phyloP scores from a whole-genome alignment of 2,113 vertebrate genomes.

The Tragulus kanchil region DNA sequence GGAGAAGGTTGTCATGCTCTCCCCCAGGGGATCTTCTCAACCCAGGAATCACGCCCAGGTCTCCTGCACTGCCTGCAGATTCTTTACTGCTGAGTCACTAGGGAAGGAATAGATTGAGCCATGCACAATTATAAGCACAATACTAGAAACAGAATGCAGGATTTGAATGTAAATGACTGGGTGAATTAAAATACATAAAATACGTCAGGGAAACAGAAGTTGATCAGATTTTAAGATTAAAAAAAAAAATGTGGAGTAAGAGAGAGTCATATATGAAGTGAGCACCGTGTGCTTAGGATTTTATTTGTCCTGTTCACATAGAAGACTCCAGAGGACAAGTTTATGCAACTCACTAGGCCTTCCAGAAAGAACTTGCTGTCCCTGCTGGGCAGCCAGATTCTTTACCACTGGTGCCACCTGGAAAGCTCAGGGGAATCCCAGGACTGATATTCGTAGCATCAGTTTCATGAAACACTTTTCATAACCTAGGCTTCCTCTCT shows the following conservation, averaged over 20 bases:
- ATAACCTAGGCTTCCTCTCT: not conserved
- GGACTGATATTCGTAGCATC: not conserved
- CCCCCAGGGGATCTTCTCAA: not conserved
- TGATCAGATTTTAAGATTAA: not conserved
- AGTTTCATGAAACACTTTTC: not conserved
- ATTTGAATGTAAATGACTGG: not conserved
- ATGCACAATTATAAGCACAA: not conserved
- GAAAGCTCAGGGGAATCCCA: not conserved
- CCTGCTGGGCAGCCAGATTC: not conserved
- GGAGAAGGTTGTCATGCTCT: not conserved
- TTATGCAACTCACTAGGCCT: not conserved
- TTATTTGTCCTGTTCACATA: not conserved
- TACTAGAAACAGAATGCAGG: not conserved
- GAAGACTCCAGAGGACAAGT: not conserved
- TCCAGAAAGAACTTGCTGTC: not conserved
- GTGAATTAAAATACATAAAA: not conserved
- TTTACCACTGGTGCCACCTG: not conserved
- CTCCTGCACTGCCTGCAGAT: not conserved
- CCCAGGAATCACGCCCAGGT: not conserved
- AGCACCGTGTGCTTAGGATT: not conserved
- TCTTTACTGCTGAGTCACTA: not conserved
- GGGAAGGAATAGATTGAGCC: not conserved
- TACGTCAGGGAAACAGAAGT: not conserved
- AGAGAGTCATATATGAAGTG: not conserved
- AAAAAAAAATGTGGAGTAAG: not conserved